phyloP scores from a whole-genome alignment of 2,888 invertebrate species.

The Abrostola tripartita region DNA sequence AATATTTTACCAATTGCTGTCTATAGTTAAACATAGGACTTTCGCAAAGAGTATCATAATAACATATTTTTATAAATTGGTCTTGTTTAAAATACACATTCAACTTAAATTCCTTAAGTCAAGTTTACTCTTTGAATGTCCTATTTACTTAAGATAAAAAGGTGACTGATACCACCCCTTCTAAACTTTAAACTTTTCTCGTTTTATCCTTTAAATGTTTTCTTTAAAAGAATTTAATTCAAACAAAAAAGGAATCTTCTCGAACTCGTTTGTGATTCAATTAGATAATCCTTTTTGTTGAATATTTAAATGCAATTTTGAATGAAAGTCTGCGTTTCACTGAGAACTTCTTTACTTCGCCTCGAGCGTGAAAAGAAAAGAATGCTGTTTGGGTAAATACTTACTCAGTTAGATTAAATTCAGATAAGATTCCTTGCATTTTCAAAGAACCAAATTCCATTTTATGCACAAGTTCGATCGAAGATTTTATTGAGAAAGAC shows the following conservation, averaged over 20 bases:
- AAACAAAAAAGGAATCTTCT: conserved; percentile 38
- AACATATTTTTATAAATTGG: no score
- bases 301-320: conserved; percentile 50
- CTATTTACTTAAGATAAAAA: conserved; percentile 26
- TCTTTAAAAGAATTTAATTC: conserved; percentile 48
- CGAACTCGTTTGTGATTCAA: conserved; percentile 53
- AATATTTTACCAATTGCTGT: no score
- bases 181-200: conserved; percentile 47
- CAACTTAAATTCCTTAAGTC: no score
- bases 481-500: no score
- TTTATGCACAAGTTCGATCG: not conserved
- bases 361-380: conserved; percentile 13
- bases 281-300: conserved; percentile 54
- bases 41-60: no score
- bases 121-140: not conserved
- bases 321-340: conserved; percentile 38
- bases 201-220: conserved; percentile 45
- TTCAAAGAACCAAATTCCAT: not conserved
- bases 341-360: conserved; percentile 23
- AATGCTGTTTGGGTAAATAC: conserved; percentile 13
- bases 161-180: conserved; percentile 37
- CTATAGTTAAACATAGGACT: no score
- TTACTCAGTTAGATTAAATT: conserved; percentile 17
- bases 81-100: no score
- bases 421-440: not conserved